A percentile compares a stretch with the other conserved stretches of the same genome.
These are phyloP conservation scores for Otolemur garnettii DNA, from an alignment of 2,113 vertebrate genomes.

Conservation along the genomic window DNA sequence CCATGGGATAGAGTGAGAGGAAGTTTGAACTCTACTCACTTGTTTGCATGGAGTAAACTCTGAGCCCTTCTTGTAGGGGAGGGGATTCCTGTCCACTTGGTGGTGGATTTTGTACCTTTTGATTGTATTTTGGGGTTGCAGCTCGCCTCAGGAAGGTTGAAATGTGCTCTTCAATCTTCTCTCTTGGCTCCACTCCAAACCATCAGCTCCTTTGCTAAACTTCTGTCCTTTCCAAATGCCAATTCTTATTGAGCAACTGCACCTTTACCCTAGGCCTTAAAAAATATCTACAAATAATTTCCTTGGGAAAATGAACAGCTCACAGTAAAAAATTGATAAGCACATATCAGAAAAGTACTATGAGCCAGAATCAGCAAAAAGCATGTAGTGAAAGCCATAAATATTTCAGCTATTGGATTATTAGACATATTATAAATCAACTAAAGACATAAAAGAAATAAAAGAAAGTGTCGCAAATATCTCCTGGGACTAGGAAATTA, in stretches of 20 bases:
- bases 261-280: background rate
- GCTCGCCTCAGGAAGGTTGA: no score
- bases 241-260: background rate
- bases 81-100: no score
- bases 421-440: background rate
- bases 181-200: no score
- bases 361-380: background rate
- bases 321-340: background rate
- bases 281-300: background rate
- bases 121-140: no score
- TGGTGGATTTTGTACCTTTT: no score
- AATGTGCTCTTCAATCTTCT: no score
- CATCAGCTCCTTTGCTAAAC: no score
- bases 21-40: no score
- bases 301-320: background rate
- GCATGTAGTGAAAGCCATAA: background rate
- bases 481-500: background rate
- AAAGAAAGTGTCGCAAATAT: background rate
- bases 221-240: no score
- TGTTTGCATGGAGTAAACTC: no score
- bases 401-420: background rate
- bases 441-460: background rate
- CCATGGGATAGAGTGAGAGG: no score
- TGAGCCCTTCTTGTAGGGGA: no score
- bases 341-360: background rate